These are phyloP conservation scores for Exocentrus adspersus DNA, from an alignment of 2,888 invertebrate species.

Conservation along the genomic window DNA sequence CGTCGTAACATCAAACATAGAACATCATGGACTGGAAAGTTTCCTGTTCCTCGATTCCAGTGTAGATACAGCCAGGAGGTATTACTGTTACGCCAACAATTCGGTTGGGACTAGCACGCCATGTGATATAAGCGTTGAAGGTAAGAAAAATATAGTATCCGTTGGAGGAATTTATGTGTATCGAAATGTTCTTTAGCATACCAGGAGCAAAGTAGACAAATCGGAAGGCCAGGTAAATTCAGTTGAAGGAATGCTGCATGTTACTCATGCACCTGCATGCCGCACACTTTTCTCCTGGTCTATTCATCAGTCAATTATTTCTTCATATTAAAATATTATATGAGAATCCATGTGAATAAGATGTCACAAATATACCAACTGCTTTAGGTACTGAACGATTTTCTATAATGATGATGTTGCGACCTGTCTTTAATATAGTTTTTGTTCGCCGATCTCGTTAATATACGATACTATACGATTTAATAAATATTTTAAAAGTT, in stretches of 20 bases:
- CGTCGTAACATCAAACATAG: slow-evolving; percentile 70
- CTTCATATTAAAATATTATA: too few relatives aligned
- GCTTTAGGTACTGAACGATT: too few relatives aligned
- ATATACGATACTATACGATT: too few relatives aligned
- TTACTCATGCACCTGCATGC: slow-evolving; percentile 29
- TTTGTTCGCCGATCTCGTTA: too few relatives aligned
- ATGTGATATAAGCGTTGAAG: slow-evolving; percentile 75
- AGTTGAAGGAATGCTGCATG: slow-evolving; percentile 47
- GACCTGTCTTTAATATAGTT: not conserved
- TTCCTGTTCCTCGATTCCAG: slow-evolving; percentile 72
- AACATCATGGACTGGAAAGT: slow-evolving; percentile 67
- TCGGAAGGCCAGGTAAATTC: slow-evolving; percentile 64
- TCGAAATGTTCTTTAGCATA: slow-evolving; percentile 67
- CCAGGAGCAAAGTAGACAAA: slow-evolving; percentile 74
- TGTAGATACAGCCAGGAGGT: slow-evolving; percentile 76
- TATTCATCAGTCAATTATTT: not conserved
- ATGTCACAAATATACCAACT: too few relatives aligned
- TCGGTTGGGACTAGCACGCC: slow-evolving; percentile 74
- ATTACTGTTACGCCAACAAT: slow-evolving; percentile 87
- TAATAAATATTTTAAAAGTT: too few relatives aligned
- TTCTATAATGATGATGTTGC: too few relatives aligned
- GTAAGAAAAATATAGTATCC: slow-evolving; percentile 60
- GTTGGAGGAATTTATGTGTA: not conserved
- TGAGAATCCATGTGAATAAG: too few relatives aligned
- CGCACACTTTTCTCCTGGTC: slow-evolving; percentile 53